phyloP scores from a whole-genome alignment of 23 tunicate genomes.

The Ciona savignyi region DNA sequence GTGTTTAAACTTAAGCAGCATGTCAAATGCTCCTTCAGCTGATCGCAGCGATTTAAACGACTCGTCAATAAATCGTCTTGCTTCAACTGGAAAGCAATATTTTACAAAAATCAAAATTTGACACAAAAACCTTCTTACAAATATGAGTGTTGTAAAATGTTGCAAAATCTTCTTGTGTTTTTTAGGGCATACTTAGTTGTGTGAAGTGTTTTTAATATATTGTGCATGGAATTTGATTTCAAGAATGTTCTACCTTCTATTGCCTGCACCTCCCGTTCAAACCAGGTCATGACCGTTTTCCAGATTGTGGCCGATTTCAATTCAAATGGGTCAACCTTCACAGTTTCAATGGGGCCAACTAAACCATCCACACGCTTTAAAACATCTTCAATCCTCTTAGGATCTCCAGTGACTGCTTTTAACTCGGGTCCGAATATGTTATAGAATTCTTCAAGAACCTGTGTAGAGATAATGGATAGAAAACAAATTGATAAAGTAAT shows the following conservation, averaged over 20 bases:
- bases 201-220: no score
- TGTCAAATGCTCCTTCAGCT: slow-evolving; percentile 98
- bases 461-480: background rate
- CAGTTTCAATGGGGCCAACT: slow-evolving; percentile 77
- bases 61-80: slow-evolving; percentile 94
- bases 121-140: no score
- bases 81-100: no score
- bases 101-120: no score
- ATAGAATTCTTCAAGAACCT: slow-evolving; percentile 96
- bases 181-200: no score
- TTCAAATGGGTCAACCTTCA: slow-evolving; percentile 88
- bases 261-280: slow-evolving; percentile 86
- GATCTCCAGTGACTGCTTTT: slow-evolving; percentile 99
- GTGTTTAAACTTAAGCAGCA: slow-evolving; percentile 91
- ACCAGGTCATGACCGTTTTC: slow-evolving; percentile 90
- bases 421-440: slow-evolving; percentile 97
- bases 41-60: slow-evolving; percentile 93
- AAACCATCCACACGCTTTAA: slow-evolving; percentile 87
- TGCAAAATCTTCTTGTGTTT: no score
- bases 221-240: background rate
- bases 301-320: slow-evolving; percentile 46
- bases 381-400: slow-evolving; percentile 94
- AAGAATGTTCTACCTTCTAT: slow-evolving; percentile 60
- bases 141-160: no score
- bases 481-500: no score